Base-by-base conservation (phyloP, 2,113 vertebrate species). In the Scytalopus superciliaris region DNA sequence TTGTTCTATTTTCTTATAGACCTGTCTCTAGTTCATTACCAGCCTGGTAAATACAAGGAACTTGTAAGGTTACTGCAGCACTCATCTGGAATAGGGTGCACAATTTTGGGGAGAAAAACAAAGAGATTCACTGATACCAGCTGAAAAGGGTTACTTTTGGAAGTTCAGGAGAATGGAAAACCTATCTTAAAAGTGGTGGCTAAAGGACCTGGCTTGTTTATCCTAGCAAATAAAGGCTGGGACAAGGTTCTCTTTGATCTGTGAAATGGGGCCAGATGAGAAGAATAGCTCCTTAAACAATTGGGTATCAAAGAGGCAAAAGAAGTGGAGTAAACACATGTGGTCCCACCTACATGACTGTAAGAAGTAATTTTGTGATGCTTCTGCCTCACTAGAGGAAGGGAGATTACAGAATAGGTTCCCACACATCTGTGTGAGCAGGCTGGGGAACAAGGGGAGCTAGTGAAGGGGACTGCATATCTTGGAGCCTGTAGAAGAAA, bases 351-450 rank as follows among this genome's bases (percentile, higher is more conserved):
- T 50, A 12, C 1, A 1, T 5, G 17, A 53, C 59, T 52, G 47
- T 10, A 8, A 88, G 75, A 86, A 88, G 52, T 18, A 53, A 19
- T 69, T 88, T 83, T 25, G 42, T 77, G 47, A 25, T 24, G 33
- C 23, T 73, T 86, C 59, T 74, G 39, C 60, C 31, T 76, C 45
- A 21, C 63, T 30, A 2, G 2, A 56, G n/a, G 37, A 45, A 67
- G 22, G 7, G 17, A 76, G 25, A 47, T 33, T 39, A 25, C 1
- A 7, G 53, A 50, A 60, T 3, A 31, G 3, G 24, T 55, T 89
- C 31, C 73, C 1, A 2, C 7, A 14, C 16, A 44, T 19, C 53
- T 30, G 0, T 0, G 0, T 22, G 49, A 62, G 28, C 0, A 0
- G 2, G 17, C 14, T 0, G 4, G 49, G 67, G 10, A 45, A 40